Evolutionary conservation across 2,888 invertebrate species (phyloP), one percentile per base, ranked within the genome.

Genomic region (Matsumyia berberina): DNA sequence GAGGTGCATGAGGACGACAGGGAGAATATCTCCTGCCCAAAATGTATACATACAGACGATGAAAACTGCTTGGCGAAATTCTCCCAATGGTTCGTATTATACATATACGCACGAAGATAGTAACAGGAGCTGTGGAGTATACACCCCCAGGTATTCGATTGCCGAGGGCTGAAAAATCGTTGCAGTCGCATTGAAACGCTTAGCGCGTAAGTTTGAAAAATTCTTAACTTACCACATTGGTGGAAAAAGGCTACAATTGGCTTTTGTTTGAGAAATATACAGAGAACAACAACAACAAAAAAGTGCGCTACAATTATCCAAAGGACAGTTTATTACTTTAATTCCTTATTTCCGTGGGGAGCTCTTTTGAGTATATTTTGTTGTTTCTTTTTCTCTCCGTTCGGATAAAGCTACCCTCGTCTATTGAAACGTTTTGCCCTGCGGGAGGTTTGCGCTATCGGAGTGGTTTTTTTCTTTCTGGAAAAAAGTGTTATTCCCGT

Each of bases 71-170:
- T 78, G 79, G 67, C 67, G 79, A 79, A 74, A 74, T 49, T 73
- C 66, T 78, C 51, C 51, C 72, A 53, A 60, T 55, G 60, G 29
- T 42, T 83, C 58, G 46, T 87, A 85, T 86, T 87, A 86, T 87
- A n/a, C n/a, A n/a, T n/a, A 81, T 87, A 88, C 88, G 88, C 87
- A 88, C 86, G 86, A 87, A 87, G 87, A 88, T 87, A 87, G 88
- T 89, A 89, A 88, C 91, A 90, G 91, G 89, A 90, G 90, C 90
- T 90, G 89, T 89, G 89, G 89, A 89, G 90, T 88, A 89, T 90
- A 90, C 91, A 91, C 91, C 91, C 90, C 91, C 91, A 91, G 92
- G 92, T 91, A 90, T 90, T 90, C 89, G 89, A 92, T 92, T 90
- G 91, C 91, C 91, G 90, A 91, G 88, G 92, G 91, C 91, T 91